Conservation (phyloP, 2,113 vertebrate genomes). For the Fregata magnificens region DNA sequence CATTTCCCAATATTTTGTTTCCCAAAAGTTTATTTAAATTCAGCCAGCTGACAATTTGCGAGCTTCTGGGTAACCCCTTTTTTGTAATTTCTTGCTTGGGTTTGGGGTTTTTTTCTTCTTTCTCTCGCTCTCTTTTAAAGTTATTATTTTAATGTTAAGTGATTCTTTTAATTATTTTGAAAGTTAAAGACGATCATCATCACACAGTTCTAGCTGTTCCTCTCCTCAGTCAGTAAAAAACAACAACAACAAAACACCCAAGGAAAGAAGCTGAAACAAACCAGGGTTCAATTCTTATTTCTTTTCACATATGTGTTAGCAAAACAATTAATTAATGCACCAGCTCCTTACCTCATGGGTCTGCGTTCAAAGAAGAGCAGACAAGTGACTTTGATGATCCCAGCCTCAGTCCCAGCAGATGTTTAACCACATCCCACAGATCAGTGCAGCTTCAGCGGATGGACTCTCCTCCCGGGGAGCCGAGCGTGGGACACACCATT, state of each 20-base stretch:
- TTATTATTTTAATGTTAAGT: not conserved
- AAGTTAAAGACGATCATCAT: not conserved
- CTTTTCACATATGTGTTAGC: not conserved
- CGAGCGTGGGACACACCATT: not conserved
- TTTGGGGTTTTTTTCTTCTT: not conserved
- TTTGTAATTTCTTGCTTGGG: not conserved
- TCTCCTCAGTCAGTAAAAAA: not conserved
- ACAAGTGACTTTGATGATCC: not conserved
- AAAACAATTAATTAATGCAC: not conserved
- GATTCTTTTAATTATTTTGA: not conserved
- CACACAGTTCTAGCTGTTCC: not conserved
- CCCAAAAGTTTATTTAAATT: slow-evolving; percentile 39
- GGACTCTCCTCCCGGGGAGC: not conserved
- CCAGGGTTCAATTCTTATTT: not conserved
- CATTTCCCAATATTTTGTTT: slow-evolving; percentile 7
- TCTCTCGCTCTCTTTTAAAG: not conserved
- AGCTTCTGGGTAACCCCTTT: not conserved
- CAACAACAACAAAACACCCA: not conserved
- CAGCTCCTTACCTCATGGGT: not conserved
- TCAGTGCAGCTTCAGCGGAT: not conserved
- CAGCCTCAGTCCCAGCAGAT: not conserved
- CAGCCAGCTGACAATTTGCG: not conserved
- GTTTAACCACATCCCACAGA: not conserved
- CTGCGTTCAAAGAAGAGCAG: not conserved
- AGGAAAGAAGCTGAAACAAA: slow-evolving; percentile 6